Percentiles rank a stretch among this genome's conserved stretches.
Evolutionary conservation across 2,797 vertebrate genomes (phyloP).

Genomic region (Scolopax bukidnonensis): DNA sequence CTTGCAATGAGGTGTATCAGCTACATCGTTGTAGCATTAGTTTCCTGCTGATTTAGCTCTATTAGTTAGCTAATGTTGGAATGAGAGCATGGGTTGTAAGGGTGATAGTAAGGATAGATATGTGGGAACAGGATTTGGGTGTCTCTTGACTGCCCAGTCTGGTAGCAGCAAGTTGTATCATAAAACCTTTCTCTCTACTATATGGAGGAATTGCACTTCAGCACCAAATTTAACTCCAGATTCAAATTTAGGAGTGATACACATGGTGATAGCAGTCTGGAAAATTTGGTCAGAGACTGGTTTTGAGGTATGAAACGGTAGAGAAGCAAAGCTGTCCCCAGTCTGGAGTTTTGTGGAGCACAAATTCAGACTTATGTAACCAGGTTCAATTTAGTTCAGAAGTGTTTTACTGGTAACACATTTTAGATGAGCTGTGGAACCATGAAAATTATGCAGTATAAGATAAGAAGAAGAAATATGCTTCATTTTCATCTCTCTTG

Average conservation of each 20-base stretch:
- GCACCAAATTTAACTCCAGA: neutral
- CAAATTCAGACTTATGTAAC: constrained; percentile 3
- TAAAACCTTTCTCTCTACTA: neutral
- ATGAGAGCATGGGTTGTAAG: neutral
- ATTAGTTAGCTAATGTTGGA: neutral
- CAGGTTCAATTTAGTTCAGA: constrained; percentile 27
- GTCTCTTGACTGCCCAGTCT: neutral
- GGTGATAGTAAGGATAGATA: neutral
- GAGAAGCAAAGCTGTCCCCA: neutral
- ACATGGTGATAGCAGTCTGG: neutral
- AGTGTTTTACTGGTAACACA: constrained; percentile 14
- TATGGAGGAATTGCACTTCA: neutral
- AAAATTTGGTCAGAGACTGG: neutral
- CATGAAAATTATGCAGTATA: neutral
- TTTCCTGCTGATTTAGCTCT: neutral
- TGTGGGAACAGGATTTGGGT: neutral
- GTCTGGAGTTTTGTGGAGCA: neutral
- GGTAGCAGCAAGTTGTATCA: neutral
- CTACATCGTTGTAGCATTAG: neutral
- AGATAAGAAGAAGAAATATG: neutral
- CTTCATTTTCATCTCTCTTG: neutral
- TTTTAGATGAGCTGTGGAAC: constrained; percentile 25
- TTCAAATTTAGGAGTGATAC: neutral
- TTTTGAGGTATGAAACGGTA: neutral
- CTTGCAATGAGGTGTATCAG: neutral